phyloP scores from a whole-genome alignment of 2,113 vertebrate genomes.

The Anguilla rostrata region DNA sequence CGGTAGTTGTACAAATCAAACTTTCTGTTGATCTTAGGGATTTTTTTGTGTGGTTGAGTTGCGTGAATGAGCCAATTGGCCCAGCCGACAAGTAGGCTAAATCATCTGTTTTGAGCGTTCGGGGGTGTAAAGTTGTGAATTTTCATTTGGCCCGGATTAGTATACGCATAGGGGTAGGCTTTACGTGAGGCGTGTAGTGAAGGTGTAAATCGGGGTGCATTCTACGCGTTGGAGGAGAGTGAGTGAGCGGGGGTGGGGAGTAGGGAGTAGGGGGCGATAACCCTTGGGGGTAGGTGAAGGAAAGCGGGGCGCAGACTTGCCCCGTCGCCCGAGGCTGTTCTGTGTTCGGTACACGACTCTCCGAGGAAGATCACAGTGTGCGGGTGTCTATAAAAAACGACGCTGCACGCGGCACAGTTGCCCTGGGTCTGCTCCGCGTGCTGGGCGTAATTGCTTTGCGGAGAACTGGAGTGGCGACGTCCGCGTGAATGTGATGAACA shows the following conservation, averaged over 20 bases:
- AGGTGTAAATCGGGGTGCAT: background rate
- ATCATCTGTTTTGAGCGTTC: background rate
- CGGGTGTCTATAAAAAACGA: background rate
- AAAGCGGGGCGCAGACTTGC: background rate
- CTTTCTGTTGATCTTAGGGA: background rate
- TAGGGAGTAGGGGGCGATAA: background rate
- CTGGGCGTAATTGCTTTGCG: background rate
- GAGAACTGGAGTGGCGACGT: background rate
- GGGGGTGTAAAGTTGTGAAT: conserved; percentile 1
- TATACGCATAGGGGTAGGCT: background rate
- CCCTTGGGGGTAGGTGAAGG: background rate
- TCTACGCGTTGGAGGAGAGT: background rate
- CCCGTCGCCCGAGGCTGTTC: conserved; percentile 17
- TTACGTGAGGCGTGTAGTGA: conserved; percentile 7
- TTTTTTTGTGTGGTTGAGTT: background rate
- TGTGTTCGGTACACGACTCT: background rate
- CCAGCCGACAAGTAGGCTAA: background rate
- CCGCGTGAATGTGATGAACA: background rate
- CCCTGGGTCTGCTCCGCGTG: background rate
- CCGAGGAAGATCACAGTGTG: background rate
- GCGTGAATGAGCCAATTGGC: background rate
- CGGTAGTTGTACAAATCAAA: background rate
- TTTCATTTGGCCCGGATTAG: background rate
- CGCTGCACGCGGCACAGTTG: background rate
- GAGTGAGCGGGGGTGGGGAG: too few relatives aligned